These are phyloP conservation scores for Apeltes quadracus DNA, from an alignment of 2,113 vertebrate genomes.

Conservation along the genomic window DNA sequence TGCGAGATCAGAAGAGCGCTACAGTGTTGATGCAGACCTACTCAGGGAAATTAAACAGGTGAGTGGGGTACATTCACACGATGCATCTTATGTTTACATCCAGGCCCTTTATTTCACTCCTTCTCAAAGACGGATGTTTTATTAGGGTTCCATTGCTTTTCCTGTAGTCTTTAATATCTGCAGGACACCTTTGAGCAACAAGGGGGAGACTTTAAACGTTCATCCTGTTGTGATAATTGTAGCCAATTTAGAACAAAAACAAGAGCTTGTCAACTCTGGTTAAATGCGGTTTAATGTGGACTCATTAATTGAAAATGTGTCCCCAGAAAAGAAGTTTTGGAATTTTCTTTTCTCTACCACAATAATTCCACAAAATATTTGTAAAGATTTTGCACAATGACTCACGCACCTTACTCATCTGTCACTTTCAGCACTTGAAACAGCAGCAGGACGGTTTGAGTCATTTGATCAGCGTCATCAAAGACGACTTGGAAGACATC, in stretches of 20 bases:
- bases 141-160: not conserved
- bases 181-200: not conserved
- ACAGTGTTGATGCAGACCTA: constrained; percentile 92
- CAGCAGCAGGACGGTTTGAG: constrained; percentile 96
- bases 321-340: not conserved
- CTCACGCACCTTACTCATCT: not conserved
- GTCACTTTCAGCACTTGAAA: constrained; percentile 88
- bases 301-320: not conserved
- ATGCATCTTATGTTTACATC: not conserved
- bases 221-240: not conserved
- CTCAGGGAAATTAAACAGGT: constrained; percentile 95
- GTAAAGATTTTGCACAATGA: not conserved
- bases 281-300: not conserved
- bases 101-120: not conserved
- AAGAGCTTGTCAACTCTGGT: not conserved
- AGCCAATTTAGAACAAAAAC: not conserved
- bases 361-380: not conserved
- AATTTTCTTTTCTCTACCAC: not conserved
- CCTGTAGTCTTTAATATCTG: not conserved
- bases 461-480: constrained; percentile 95
- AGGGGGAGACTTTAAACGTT: not conserved
- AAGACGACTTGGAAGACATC: constrained; percentile 96
- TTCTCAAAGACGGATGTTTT: not conserved
- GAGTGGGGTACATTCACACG: constrained; percentile 1
- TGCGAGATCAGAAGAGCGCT: constrained; percentile 92